phyloP scores from a whole-genome alignment of 2,888 invertebrate species.

The Pandemis cinnamomeana region DNA sequence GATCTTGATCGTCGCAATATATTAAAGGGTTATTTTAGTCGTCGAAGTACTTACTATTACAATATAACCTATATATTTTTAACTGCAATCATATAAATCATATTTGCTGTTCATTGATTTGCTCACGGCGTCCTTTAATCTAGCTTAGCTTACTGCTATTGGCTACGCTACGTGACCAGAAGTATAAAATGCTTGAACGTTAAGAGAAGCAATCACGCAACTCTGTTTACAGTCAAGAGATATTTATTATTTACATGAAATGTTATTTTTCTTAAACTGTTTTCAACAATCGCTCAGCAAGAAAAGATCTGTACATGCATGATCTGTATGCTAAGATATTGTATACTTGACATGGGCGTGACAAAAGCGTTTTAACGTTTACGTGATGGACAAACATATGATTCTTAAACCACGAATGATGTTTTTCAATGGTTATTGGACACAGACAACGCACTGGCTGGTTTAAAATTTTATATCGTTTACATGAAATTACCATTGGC shows the following conservation, averaged over 20 bases:
- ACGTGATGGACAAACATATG: constrained; percentile 1
- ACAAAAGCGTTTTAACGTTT: constrained; percentile 4
- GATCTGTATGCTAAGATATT: neutral
- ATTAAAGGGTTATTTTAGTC: neutral
- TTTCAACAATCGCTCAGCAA: neutral
- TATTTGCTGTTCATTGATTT: neutral
- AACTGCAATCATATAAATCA: neutral
- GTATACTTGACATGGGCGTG: constrained; percentile 8
- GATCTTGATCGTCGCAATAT: constrained; percentile 18
- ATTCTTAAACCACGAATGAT: constrained; percentile 1
- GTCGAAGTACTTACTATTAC: neutral
- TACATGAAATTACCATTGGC: neutral
- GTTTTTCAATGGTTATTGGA: neutral
- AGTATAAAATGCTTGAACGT: neutral
- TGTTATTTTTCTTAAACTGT: neutral
- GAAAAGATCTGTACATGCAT: neutral
- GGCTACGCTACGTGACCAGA: neutral
- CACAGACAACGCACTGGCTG: neutral
- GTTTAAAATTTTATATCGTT: neutral
- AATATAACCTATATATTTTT: neutral
- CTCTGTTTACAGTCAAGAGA: neutral
- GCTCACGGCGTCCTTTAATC: neutral
- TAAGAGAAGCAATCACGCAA: neutral
- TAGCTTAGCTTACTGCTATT: neutral
- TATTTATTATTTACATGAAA: neutral